Conservation (phyloP, 2,888 invertebrate species). For the Desoria tigrina region DNA sequence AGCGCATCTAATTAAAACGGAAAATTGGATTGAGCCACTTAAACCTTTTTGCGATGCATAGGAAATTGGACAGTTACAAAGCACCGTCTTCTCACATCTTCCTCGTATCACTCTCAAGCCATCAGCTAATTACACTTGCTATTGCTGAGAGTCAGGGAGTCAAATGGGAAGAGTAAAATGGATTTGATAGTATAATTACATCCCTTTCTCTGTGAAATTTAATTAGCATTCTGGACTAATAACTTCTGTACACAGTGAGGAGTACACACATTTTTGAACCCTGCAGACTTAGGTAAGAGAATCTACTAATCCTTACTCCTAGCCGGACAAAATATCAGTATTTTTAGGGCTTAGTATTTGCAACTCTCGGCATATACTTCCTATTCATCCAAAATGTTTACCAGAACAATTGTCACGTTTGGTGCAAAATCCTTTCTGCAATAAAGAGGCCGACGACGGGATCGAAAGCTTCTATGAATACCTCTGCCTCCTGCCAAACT, state of each 20-base stretch:
- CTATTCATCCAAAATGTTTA: background rate
- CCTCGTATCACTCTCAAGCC: slow-evolving; percentile 9
- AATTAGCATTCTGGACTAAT: slow-evolving; percentile 13
- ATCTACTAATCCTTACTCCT: too few species aligned
- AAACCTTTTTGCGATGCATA: slow-evolving; percentile 16
- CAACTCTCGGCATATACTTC: background rate
- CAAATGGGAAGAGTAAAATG: background rate
- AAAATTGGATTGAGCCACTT: slow-evolving; percentile 16
- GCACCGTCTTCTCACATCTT: slow-evolving; percentile 2
- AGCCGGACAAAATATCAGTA: too few species aligned
- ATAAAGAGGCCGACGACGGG: background rate
- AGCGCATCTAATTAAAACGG: slow-evolving; percentile 13
- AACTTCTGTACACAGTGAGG: slow-evolving; percentile 2
- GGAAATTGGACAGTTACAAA: slow-evolving; percentile 13
- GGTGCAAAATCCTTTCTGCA: background rate
- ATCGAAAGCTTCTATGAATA: too few species aligned
- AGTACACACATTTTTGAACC: too few species aligned
- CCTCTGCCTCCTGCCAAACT: too few species aligned
- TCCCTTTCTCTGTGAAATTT: background rate
- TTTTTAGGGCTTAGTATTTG: too few species aligned
- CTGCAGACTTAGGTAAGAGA: too few species aligned
- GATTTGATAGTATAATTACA: slow-evolving; percentile 12
- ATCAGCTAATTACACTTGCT: slow-evolving; percentile 11
- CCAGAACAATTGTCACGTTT: background rate
- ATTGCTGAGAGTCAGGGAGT: background rate